phyloP scores from a whole-genome alignment of 2,113 vertebrate species.

The Phrynosoma platyrhinos region DNA sequence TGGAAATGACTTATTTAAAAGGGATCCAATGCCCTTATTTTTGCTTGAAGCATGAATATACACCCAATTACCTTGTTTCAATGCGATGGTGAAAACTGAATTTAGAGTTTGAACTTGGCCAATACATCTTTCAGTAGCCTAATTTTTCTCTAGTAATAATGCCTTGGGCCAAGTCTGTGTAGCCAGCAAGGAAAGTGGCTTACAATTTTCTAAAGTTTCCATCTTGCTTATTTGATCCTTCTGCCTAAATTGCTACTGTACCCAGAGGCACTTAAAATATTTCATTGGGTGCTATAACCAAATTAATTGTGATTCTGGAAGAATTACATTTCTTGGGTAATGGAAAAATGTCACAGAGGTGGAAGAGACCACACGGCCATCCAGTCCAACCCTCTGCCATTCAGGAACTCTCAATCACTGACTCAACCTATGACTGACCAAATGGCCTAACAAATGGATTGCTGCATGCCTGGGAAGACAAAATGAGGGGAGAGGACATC shows the following conservation, averaged over 20 bases:
- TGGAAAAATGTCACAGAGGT: background rate
- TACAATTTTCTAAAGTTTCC: conserved; percentile 2
- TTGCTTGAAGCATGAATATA: conserved; percentile 27
- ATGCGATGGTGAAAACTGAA: conserved; percentile 33
- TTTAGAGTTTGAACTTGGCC: conserved; percentile 6
- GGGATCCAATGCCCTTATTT: background rate
- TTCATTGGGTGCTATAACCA: background rate
- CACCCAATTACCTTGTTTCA: conserved; percentile 27
- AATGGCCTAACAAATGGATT: background rate
- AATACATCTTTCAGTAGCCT: background rate
- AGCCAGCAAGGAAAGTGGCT: conserved; percentile 4
- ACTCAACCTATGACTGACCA: background rate
- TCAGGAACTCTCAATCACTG: background rate
- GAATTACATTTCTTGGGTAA: background rate
- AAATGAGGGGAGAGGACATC: background rate
- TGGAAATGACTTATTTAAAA: background rate
- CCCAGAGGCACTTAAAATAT: conserved; percentile 12
- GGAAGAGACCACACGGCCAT: no score
- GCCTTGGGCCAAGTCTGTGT: conserved; percentile 17
- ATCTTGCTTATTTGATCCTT: conserved; percentile 33
- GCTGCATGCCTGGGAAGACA: background rate
- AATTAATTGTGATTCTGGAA: background rate
- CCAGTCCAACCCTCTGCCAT: no score
- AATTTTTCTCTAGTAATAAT: background rate
- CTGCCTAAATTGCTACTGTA: conserved; percentile 9